Evolutionary conservation across 92 coral and sea anemone species (phyloP), one percentile per base, ranked within the genome.

Genomic region (Palythoa caribaeorum): DNA sequence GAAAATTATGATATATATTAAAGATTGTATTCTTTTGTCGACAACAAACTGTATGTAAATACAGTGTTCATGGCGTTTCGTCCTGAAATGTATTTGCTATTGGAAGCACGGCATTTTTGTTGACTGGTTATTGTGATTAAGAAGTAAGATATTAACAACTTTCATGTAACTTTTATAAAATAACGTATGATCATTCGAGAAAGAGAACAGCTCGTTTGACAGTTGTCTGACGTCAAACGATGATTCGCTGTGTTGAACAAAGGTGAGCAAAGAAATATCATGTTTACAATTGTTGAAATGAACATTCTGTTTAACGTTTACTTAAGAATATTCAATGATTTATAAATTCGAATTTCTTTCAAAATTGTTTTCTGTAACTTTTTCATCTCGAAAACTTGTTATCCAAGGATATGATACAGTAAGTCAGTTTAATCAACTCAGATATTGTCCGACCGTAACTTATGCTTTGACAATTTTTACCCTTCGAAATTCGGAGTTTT

Each of bases 241-340:
- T 51, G 11, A 11, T 51, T 51, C 55, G 55, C 11, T 62, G 9
- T 17, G 36, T 37, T 65, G 9, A 2, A 20, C 36, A 65, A 65
- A 17, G 71, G 71, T 65, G 36, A n/a, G 71, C 9, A 7, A 17
- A 65, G 35, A 11, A 3, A 17, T 62, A 62, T 5, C 9, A 17
- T 65, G 71, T 65, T 65, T 65, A 65, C 36, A 21, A 65, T 65
- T 65, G 71, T 65, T 65, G 4, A 65, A 65, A 65, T 65, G 71
- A 65, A 65, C 71, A 65, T 65, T 65, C 28, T 21, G 71, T 21
- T 65, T 11, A 17, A 65, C 35, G 9, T 65, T 65, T n/a, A 65
- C 28, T 65, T 65, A 15, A 55, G 62, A 7, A 21, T 65, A 20
- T 20, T 20, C 71, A 21, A 65, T 65, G 38, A 65, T 6, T 65